A percentile compares a stretch with the other conserved stretches of the same genome.
Evolutionary conservation across 2,797 vertebrate genomes (phyloP).

Genomic region (Myotis myotis): DNA sequence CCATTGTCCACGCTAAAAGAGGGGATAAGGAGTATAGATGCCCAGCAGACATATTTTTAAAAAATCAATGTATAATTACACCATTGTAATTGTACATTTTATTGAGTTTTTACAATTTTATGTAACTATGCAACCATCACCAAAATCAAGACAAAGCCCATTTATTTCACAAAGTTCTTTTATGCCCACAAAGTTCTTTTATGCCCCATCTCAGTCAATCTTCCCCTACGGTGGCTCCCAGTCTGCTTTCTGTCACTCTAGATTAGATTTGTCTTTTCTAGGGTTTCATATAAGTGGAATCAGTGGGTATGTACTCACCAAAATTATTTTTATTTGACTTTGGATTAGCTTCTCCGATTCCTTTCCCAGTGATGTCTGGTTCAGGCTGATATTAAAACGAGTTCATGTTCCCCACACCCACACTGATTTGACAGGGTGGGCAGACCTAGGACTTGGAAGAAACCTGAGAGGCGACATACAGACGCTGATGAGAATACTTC

Average conservation of each 20-base stretch:
- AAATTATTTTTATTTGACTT: constrained; percentile 71
- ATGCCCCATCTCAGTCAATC: background rate
- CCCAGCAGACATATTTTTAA: background rate
- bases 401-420: constrained; percentile 60
- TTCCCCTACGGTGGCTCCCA: background rate
- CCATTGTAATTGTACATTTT: background rate
- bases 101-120: background rate
- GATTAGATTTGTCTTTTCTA: constrained; percentile 53
- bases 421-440: constrained; percentile 29
- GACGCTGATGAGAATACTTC: constrained; percentile 46
- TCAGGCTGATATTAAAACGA: constrained; percentile 68
- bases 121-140: background rate
- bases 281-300: constrained; percentile 51
- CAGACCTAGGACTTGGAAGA: constrained; percentile 51
- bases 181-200: background rate
- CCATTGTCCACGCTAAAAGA: background rate
- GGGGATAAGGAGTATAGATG: background rate
- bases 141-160: background rate
- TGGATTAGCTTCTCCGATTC: constrained; percentile 62
- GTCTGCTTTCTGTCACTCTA: constrained; percentile 34
- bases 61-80: constrained; percentile 11
- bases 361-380: constrained; percentile 63
- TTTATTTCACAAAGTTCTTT: background rate
- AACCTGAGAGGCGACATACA: constrained; percentile 39
- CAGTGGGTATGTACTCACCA: constrained; percentile 5